Evolutionary conservation across 2,888 invertebrate genomes (phyloP), one percentile per base, ranked within the genome.

Genomic region (Zaprionus lineosus): DNA sequence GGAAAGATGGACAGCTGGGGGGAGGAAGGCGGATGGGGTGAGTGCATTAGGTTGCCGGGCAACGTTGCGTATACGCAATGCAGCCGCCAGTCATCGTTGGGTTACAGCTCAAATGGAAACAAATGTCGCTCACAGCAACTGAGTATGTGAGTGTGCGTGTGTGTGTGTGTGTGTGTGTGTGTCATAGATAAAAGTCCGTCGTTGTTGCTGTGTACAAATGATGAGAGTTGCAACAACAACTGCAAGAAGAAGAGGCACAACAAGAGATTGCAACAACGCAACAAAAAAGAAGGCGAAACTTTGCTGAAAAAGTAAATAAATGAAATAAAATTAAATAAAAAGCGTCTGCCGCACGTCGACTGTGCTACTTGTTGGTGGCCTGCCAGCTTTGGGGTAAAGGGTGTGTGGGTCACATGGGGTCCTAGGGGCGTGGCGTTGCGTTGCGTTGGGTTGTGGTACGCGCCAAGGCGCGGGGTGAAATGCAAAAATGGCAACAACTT

Each of bases 401-500:
- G 12, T 8, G n/a, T 34, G 2, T 2, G 7, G 21, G 14, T 6
- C 2, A 26, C 6, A 9, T 8, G 31, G n/a, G n/a, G n/a, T n/a
- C n/a, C n/a, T n/a, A n/a, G n/a, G n/a, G n/a, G n/a, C n/a, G n/a
- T n/a, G n/a, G n/a, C n/a, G n/a, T n/a, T n/a, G n/a, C n/a, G n/a
- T n/a, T n/a, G n/a, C n/a, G n/a, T n/a, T n/a, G n/a, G n/a, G 37
- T 7, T n/a, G 8, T 2, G 33, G 18, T 7, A 9, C 6, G 14
- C 8, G 4, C n/a, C 8, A 1, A 9, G 26, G 12, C n/a, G 40
- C 6, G 12, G 26, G 18, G 34, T 34, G 15, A 55, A 26, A 19
- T 33, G 19, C 58, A 62, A 75, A 63, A 72, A 71, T 72, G 60
- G 75, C 75, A 81, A 72, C 74, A 81, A 81, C 84, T 84, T 84